Conservation (phyloP, 2,888 invertebrate species). For the Erpobdella octoculata region DNA sequence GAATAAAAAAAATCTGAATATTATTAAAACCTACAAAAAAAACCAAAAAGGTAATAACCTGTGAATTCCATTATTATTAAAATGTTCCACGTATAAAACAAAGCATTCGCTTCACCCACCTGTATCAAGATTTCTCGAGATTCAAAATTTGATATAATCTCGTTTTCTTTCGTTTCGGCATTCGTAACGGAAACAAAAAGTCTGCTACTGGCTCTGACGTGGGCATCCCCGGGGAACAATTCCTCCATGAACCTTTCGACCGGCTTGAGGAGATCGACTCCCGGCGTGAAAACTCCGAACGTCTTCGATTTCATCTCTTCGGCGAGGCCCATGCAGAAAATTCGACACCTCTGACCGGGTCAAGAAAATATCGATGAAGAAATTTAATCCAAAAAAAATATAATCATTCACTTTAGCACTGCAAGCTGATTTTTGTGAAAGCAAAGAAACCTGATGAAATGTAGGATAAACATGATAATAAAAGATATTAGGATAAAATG, state of each 20-base stretch:
- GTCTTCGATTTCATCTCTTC: slow-evolving; percentile 5
- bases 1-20: too few relatives aligned
- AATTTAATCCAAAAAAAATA: too few relatives aligned
- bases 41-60: too few relatives aligned
- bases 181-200: slow-evolving; percentile 17
- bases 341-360: slow-evolving; percentile 4
- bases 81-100: neutral
- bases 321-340: neutral
- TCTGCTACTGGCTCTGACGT: slow-evolving; percentile 7
- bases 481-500: too few relatives aligned
- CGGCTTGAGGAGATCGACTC: neutral
- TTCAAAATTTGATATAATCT: neutral
- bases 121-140: slow-evolving; percentile 2
- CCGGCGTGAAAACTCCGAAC: slow-evolving; percentile 17
- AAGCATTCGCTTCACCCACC: neutral
- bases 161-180: slow-evolving; percentile 3
- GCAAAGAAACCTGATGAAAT: too few relatives aligned
- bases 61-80: neutral
- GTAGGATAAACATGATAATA: slow-evolving; percentile 2
- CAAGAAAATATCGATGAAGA: too few relatives aligned
- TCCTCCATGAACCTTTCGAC: slow-evolving; percentile 1
- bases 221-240: neutral
- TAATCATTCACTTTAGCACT: too few relatives aligned
- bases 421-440: too few relatives aligned
- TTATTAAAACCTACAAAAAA: too few relatives aligned